These are phyloP conservation scores for Psittacara wagleri DNA, from an alignment of 2,113 vertebrate species.

Conservation along the genomic window DNA sequence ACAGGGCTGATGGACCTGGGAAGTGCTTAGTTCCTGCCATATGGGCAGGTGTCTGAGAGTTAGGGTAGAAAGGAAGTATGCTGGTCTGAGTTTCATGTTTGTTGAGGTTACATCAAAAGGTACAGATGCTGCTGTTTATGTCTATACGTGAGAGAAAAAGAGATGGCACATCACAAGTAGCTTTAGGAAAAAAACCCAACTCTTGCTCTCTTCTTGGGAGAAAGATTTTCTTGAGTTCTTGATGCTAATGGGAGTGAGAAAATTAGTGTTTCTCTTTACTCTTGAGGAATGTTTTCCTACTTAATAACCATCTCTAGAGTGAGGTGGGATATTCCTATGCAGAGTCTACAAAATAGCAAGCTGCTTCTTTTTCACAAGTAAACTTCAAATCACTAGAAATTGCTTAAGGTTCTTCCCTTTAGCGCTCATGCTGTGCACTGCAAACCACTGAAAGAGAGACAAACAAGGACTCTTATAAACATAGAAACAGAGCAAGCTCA, in stretches of 20 bases:
- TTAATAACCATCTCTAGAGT: constrained; percentile 32
- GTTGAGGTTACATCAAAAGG: neutral
- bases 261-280: constrained; percentile 9
- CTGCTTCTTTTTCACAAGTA: neutral
- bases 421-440: neutral
- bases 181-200: neutral
- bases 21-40: neutral
- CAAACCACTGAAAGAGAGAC: neutral
- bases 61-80: neutral
- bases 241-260: neutral
- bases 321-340: constrained; percentile 36
- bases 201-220: neutral
- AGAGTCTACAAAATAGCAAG: neutral
- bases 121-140: neutral
- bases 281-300: constrained; percentile 45
- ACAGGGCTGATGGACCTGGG: neutral
- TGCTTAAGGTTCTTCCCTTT: neutral
- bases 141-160: neutral
- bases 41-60: neutral
- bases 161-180: neutral
- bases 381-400: neutral
- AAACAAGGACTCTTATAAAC: neutral
- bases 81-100: neutral
- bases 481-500: neutral
- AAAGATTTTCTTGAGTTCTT: neutral